Percentiles rank a stretch among this genome's conserved stretches.
These are phyloP conservation scores for Phanerotoma sp. DNA, from an alignment of 2,888 invertebrate species.

Conservation along the genomic window DNA sequence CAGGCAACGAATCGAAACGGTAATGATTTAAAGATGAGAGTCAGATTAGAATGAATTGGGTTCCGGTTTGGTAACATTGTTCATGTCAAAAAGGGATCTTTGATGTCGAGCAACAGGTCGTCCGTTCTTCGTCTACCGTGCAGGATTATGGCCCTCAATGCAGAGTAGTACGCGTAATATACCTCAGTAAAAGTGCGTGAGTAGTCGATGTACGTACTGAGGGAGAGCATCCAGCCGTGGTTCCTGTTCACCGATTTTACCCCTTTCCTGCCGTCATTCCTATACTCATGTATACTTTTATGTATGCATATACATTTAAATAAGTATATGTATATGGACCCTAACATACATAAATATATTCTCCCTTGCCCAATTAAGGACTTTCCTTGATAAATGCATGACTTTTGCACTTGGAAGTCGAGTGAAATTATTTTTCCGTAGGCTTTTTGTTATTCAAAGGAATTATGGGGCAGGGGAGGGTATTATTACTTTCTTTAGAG, in stretches of 20 bases:
- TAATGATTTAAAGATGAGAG: constrained; percentile 12
- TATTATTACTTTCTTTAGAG: too few relatives aligned
- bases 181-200: constrained; percentile 50
- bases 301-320: not conserved
- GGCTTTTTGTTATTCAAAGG: too few relatives aligned
- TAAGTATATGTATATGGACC: too few relatives aligned
- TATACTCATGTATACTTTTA: constrained; percentile 26
- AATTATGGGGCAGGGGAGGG: too few relatives aligned
- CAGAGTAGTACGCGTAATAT: constrained; percentile 1
- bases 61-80: constrained; percentile 14
- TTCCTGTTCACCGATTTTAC: constrained; percentile 56
- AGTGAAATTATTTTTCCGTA: too few relatives aligned
- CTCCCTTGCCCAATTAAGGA: not conserved
- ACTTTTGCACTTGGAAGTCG: not conserved
- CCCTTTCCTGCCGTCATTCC: constrained; percentile 45
- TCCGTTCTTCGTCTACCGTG: constrained; percentile 28
- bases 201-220: constrained; percentile 41
- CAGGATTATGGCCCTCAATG: constrained; percentile 25
- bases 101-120: constrained; percentile 34
- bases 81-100: constrained; percentile 10
- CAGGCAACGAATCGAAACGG: not conserved
- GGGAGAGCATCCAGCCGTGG: constrained; percentile 54
- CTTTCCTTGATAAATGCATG: not conserved
- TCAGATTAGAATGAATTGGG: constrained; percentile 15
- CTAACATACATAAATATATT: constrained; percentile 1